phyloP scores from a whole-genome alignment of 1,140 invertebrate genomes.

The Drosophila neocordata region DNA sequence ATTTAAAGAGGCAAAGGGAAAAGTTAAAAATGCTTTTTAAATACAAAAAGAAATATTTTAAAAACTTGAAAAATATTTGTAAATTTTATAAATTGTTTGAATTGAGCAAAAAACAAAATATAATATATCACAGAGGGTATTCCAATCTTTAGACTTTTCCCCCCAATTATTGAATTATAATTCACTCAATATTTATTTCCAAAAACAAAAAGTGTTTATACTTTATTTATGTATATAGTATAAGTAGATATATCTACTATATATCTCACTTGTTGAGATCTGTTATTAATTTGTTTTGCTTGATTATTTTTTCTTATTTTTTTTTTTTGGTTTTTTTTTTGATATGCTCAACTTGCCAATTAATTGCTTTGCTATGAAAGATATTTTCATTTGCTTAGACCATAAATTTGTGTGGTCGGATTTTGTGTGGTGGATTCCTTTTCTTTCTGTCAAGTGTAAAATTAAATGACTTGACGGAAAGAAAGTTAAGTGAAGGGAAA shows the following conservation, averaged over 20 bases:
- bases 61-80: no score
- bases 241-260: constrained; percentile 24
- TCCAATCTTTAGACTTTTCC: constrained; percentile 34
- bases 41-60: no score
- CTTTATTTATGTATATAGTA: constrained; percentile 41
- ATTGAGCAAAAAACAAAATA: no score
- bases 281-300: constrained; percentile 16
- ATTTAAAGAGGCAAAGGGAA: no score
- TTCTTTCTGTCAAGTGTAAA: constrained; percentile 61
- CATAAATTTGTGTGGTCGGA: constrained; percentile 39
- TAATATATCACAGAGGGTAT: no score
- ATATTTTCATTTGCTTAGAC: constrained; percentile 44
- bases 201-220: constrained; percentile 39
- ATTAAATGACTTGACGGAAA: constrained; percentile 42
- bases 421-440: constrained; percentile 30
- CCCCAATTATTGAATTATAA: constrained; percentile 10
- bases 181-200: constrained; percentile 33
- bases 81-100: no score
- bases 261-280: constrained; percentile 27
- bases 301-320: constrained; percentile 3
- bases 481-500: constrained; percentile 11
- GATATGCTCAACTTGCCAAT: constrained; percentile 40
- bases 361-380: constrained; percentile 48
- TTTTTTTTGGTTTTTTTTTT: constrained; percentile 1
- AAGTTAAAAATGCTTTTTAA: no score